Base-by-base conservation (phyloP, 2,797 vertebrate species). In the Peromyscus attwateri region DNA sequence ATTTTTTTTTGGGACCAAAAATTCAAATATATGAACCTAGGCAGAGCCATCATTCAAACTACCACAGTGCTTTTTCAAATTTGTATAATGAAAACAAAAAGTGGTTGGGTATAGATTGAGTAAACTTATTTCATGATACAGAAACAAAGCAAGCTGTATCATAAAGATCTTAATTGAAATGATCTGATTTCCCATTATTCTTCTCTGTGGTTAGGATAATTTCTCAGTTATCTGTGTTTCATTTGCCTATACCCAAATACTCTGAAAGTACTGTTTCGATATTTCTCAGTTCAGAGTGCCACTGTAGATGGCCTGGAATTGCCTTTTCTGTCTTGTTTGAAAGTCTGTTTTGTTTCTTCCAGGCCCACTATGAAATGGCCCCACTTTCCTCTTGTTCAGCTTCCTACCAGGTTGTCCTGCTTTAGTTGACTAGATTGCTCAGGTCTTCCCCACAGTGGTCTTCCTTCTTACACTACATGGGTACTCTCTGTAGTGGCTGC, bases 121-220 rank as follows among this genome's bases (percentile, higher is more conserved):
- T 89, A 87, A 88, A 76, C 17, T 75, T 29, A 75, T 60, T 92
- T 91, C 60, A 89, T 73, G 40, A 91, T 89, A 76, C 21, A 87
- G 71, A 94, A 91, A 0, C 62, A 46, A 97, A 96, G 57, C 43
- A 90, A 43, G 49, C 25, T 87, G 2, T 83, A 29, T 73, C 79
- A 37, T n/a, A 93, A 95, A 89, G 96, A 77, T 79, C 6, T 79
- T 75, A 29, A 40, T 92, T 92, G n/a, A 75, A 66, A 93, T 57
- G 70, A 73, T 14, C 29, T 75, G 64, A 68, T 68, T 94, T 13
- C 82, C 68, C 60, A 8, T 94, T 37, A 91, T 7, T 71, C 73
- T 75, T 90, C 93, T 40, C 2, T 96, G 17, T 96, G 17, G 96
- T 81, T 43, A 90, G 57, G 52, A 25, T 76, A 76, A 16, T 93